Conservation (phyloP, 2,113 vertebrate genomes). For the Strix aluco region DNA sequence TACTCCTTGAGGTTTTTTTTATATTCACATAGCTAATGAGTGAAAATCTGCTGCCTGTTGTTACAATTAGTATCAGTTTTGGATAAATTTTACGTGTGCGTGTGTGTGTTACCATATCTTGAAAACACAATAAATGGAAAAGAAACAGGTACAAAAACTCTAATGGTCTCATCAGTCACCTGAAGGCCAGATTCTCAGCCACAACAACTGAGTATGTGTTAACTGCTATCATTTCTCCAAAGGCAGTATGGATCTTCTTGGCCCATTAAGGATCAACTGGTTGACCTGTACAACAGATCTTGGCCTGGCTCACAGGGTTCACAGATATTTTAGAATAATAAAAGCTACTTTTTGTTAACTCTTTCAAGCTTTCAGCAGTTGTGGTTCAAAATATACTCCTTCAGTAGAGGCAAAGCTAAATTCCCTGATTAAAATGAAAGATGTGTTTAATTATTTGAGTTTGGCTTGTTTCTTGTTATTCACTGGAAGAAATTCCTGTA, state of each 20-base stretch:
- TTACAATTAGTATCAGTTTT: background rate
- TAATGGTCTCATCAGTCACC: background rate
- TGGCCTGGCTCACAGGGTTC: background rate
- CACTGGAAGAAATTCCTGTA: background rate
- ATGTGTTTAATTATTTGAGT: background rate
- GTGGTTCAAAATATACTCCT: background rate
- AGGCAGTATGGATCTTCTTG: background rate
- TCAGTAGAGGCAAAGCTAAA: rapidly evolving
- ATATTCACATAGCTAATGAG: background rate
- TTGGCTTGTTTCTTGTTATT: background rate
- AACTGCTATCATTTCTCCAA: background rate
- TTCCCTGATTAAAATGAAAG: background rate
- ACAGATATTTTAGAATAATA: background rate
- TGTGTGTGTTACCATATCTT: background rate
- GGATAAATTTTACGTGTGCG: background rate
- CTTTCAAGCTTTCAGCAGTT: background rate
- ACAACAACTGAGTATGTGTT: background rate
- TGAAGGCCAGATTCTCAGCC: background rate
- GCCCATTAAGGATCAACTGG: background rate
- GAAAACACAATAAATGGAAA: background rate
- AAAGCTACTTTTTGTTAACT: background rate
- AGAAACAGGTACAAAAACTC: background rate
- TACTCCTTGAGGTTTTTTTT: background rate
- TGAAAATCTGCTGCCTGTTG: background rate
- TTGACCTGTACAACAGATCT: background rate